Evolutionary conservation across 2,888 invertebrate species (phyloP).

Genomic region (Ramazzottius varieornatus): DNA sequence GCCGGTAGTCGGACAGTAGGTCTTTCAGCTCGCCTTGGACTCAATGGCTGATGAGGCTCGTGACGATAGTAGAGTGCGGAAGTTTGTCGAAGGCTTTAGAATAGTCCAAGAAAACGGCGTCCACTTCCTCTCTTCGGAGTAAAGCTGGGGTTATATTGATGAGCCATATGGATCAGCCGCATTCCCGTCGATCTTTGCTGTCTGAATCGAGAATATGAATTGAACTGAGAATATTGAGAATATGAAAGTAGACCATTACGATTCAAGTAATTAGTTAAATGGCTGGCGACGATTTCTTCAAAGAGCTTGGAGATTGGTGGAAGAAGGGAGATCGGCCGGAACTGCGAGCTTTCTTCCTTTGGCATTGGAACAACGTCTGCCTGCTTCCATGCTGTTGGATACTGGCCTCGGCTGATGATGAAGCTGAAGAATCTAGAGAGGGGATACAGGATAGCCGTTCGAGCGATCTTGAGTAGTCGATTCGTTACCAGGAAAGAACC

Average conservation of each 20-base stretch:
- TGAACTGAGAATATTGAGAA: too few species aligned
- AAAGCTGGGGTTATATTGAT: neutral
- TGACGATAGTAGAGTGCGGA: neutral
- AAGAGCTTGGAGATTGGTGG: neutral
- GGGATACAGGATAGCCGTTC: neutral
- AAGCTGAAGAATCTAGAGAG: neutral
- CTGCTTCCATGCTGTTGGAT: neutral
- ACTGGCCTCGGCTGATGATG: neutral
- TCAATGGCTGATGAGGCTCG: neutral
- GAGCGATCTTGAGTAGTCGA: neutral
- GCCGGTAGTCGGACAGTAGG: neutral
- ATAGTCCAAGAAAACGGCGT: neutral
- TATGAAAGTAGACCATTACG: neutral
- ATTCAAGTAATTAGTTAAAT: neutral
- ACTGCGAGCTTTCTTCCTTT: neutral
- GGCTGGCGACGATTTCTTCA: neutral
- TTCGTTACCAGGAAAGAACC: neutral
- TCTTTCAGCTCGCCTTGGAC: neutral
- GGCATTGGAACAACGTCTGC: neutral
- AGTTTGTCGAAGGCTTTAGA: neutral
- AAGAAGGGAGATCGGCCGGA: neutral
- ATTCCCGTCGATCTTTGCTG: neutral
- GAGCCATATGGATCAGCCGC: neutral
- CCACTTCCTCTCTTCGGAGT: neutral
- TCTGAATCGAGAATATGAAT: neutral